Percentiles rank a stretch among this genome's conserved stretches.
Conservation (phyloP, 2,113 vertebrate species). For the Oxygymnocypris stewartii region DNA sequence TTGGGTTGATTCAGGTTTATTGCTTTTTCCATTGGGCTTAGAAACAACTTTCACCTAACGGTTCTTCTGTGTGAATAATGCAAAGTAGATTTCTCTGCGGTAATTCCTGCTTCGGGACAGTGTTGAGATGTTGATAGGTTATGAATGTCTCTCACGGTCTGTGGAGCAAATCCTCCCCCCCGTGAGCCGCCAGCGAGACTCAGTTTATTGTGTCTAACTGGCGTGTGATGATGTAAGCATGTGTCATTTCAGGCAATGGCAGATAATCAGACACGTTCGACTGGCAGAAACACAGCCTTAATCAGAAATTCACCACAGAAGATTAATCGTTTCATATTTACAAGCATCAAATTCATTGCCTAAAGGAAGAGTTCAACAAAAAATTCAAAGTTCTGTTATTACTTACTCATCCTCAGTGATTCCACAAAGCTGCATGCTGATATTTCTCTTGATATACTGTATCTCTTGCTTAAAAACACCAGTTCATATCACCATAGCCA, state of each 20-base stretch:
- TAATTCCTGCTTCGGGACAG: background rate
- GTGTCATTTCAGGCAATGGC: constrained; percentile 12
- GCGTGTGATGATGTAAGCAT: constrained; percentile 6
- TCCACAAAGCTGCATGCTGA: background rate
- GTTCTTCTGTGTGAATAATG: background rate
- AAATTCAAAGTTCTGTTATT: background rate
- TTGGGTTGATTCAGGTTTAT: background rate
- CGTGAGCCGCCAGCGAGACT: background rate
- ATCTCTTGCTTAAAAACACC: background rate
- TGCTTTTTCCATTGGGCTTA: background rate
- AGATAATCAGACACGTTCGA: constrained; percentile 11
- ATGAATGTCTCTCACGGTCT: constrained; percentile 53
- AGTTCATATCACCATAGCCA: background rate
- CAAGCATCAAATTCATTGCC: background rate
- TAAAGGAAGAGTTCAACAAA: background rate
- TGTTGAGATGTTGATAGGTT: constrained; percentile 36
- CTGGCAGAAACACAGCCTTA: background rate
- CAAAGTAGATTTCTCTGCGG: background rate
- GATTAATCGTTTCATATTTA: background rate
- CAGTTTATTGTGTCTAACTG: constrained; percentile 25
- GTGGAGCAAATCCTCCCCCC: constrained; percentile 4
- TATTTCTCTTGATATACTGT: background rate
- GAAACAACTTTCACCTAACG: background rate
- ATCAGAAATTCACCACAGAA: background rate
- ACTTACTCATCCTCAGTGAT: background rate